Base-by-base conservation (phyloP, 1,140 invertebrate genomes). In the Drosophila baimaii region DNA sequence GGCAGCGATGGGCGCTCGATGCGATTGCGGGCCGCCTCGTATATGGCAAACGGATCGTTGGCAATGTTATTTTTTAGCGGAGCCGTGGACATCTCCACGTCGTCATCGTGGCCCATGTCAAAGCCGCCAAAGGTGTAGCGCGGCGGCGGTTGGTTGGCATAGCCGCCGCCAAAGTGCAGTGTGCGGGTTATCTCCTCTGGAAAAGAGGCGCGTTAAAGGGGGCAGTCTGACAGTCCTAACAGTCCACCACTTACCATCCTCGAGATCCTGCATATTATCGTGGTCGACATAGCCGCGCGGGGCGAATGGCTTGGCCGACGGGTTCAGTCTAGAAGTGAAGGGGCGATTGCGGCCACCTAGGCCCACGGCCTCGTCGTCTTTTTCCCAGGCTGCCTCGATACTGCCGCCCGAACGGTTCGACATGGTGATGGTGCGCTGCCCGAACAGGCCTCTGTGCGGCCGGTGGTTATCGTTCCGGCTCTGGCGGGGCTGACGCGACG, bases 401-500 rank as follows among this genome's bases (percentile, higher is more conserved):
- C 33, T 2, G 25, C 52, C 77, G 5, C 55, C 74, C 0, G 47
- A 17, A 0, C 56, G 73, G 19, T 89, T 78, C 15, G 29, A 44
- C 58, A 84, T 78, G 4, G 69, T 84, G 3, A 84, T 75, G 25
- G 79, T 59, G 13, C 77, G 82, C 19, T 86, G 69, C 9, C 55
- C 77, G 55, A 85, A 77, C 2, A 44, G 71, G 0, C 54, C 51
- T 8, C 57, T 76, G 10, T 76, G 71, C 27, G 66, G 3, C 29
- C 19, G 17, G 9, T 10, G 17, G 9, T 10, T 10, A 4, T 19
- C 31, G 21, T 9, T 27, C 13, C 85, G 70, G 5, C 92, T 89
- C 0, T 80, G 73, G 0, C 92, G 92, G 25, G 93, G 81, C 21
- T 84, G 93, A 93, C 39, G 94, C 90, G 10, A 23, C 13, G 66